Evolutionary conservation across 2,797 vertebrate genomes (phyloP), one percentile per base, ranked within the genome.

Genomic region (Takifugu rubripes): DNA sequence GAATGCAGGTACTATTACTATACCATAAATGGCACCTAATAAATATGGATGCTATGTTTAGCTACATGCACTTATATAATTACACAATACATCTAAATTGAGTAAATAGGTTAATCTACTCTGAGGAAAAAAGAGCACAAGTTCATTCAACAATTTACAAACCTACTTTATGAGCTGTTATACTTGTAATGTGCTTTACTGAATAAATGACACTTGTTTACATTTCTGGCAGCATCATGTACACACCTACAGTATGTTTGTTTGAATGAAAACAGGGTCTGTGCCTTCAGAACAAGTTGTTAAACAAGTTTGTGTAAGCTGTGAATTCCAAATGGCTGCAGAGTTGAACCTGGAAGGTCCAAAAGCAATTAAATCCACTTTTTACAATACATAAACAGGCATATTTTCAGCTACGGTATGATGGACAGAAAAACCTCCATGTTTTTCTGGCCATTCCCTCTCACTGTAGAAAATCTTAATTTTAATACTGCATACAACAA

Each of bases 211-310:
- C n/a, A 25, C 61, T 66, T 78, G 69, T 70, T 24, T 68, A 66
- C 57, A 47, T 53, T 56, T 6, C 54, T 77, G 71, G 75, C 75
- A 75, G 65, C 59, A 17, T 66, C 42, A 3, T 21, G 61, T 78
- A 82, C 72, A 77, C 74, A 70, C 61, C 15, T 36, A 16, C 21
- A 21, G 21, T 21, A 21, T 21, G 21, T 21, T 21, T 83, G 80
- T 80, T 81, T 74, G 59, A 56, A 66, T 57, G 56, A 77, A 56
- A 16, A 58, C 59, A 9, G 49, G 45, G 31, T 77, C 73, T 78
- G 77, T 80, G 73, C 59, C 50, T 59, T 52, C 52, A 45, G 21
- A 21, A 21, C 21, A 21, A 21, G 21, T 21, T 21, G 21, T 21
- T 21, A 21, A 21, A 16, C 43, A 49, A 64, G 66, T 29, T 61